A percentile compares a stretch with the other conserved stretches of the same genome.
phyloP scores from a whole-genome alignment of 2,888 invertebrate species.

The Julus scanicus region DNA sequence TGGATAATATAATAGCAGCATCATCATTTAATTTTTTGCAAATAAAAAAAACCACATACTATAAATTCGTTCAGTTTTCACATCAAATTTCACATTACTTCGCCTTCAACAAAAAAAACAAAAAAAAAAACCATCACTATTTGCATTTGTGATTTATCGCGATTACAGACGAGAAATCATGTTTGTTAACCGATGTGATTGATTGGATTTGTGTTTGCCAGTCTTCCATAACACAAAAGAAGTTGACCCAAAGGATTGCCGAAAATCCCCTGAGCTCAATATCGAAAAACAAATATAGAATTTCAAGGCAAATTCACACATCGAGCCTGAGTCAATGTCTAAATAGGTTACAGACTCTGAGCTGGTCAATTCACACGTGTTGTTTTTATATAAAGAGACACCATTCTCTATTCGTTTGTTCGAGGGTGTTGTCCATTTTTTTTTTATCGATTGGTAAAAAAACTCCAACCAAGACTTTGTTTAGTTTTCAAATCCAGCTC shows the following conservation, averaged over 20 bases:
- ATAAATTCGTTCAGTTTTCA: not conserved
- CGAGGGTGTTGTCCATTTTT: conserved; percentile 3
- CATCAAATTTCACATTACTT: not conserved
- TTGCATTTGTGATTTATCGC: not conserved
- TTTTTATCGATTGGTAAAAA: not conserved
- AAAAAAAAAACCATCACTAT: not conserved
- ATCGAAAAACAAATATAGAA: conserved; percentile 1
- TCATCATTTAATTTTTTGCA: not conserved
- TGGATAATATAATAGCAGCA: no score
- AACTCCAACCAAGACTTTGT: not conserved
- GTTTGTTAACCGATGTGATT: conserved; percentile 5
- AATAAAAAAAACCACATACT: no score
- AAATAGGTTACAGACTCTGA: not conserved
- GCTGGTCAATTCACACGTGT: not conserved
- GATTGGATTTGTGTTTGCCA: conserved; percentile 1
- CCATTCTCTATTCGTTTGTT: not conserved
- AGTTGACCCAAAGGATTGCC: not conserved
- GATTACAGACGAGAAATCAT: not conserved
- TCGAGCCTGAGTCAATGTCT: not conserved
- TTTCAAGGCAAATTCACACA: not conserved
- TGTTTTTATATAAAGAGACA: not conserved
- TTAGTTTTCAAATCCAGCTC: not conserved
- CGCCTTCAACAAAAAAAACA: not conserved
- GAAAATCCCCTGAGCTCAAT: conserved; percentile 20
- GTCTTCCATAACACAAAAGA: conserved; percentile 19